phyloP scores from a whole-genome alignment of 2,888 invertebrate species.

The Cryptosula pallasiana region DNA sequence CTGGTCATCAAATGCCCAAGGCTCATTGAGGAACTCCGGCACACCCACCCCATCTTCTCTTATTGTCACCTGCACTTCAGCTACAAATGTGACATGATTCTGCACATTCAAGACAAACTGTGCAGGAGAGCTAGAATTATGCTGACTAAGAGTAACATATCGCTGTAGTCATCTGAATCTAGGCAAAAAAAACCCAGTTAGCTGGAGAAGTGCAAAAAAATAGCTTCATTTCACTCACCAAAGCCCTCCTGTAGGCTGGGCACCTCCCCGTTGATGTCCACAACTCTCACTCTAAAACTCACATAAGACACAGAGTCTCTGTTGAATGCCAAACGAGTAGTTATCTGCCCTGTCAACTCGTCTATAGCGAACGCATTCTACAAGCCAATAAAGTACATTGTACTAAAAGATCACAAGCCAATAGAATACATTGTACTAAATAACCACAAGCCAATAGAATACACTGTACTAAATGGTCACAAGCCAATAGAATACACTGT shows the following conservation, averaged over 20 bases:
- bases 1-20: not conserved
- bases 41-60: slow-evolving; percentile 16
- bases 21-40: slow-evolving; percentile 12
- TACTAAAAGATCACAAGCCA: too few species aligned
- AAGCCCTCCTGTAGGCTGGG: not conserved
- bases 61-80: slow-evolving; percentile 1
- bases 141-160: too few species aligned
- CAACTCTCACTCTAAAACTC: not conserved
- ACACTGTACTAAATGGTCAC: too few species aligned
- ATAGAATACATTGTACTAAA: too few species aligned
- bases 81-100: slow-evolving; percentile 9
- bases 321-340: not conserved
- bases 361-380: slow-evolving; percentile 10
- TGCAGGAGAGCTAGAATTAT: too few species aligned
- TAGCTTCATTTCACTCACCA: not conserved
- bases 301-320: not conserved
- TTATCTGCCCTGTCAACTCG: not conserved
- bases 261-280: not conserved
- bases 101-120: too few species aligned
- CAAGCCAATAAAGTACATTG: not conserved
- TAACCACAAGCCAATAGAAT: too few species aligned
- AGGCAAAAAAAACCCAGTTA: too few species aligned
- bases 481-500: too few species aligned
- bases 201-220: too few species aligned
- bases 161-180: too few species aligned